Conservation (phyloP, 2,113 vertebrate genomes). For the Otocyon megalotis region DNA sequence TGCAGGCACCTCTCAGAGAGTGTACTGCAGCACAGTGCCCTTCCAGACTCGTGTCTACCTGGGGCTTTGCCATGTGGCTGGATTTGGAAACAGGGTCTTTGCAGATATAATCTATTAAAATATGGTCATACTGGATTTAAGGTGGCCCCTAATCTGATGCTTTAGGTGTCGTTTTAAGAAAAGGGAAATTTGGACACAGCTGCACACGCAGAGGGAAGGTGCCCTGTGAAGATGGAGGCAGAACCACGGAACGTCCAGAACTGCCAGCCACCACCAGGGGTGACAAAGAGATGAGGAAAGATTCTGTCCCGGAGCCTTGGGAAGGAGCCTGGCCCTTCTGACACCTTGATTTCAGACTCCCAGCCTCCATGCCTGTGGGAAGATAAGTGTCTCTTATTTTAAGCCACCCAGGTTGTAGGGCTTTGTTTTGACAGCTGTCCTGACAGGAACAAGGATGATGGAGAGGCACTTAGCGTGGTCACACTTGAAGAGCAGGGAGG, state of each 20-base stretch:
- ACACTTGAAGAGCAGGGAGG: too few species aligned
- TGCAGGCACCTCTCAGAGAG: neutral
- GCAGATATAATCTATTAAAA: neutral
- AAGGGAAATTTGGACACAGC: neutral
- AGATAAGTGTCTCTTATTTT: neutral
- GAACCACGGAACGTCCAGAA: neutral
- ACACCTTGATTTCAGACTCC: neutral
- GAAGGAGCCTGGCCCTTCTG: too few species aligned
- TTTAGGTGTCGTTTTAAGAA: neutral
- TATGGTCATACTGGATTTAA: neutral
- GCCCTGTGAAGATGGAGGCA: too few species aligned
- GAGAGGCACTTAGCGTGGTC: neutral
- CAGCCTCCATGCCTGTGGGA: neutral
- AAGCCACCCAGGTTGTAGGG: neutral
- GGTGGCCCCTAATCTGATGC: neutral
- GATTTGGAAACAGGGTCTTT: neutral
- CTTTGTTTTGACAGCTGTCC: neutral
- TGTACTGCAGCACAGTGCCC: fast-evolving
- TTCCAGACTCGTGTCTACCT: neutral
- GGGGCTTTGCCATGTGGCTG: neutral
- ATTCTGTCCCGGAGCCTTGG: neutral
- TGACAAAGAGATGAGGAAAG: neutral
- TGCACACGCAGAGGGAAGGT: neutral
- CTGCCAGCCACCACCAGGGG: neutral
- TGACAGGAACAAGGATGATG: neutral